phyloP scores from a whole-genome alignment of 35 echinoderm and acorn worm species.

The Apostichopus parvimensis region DNA sequence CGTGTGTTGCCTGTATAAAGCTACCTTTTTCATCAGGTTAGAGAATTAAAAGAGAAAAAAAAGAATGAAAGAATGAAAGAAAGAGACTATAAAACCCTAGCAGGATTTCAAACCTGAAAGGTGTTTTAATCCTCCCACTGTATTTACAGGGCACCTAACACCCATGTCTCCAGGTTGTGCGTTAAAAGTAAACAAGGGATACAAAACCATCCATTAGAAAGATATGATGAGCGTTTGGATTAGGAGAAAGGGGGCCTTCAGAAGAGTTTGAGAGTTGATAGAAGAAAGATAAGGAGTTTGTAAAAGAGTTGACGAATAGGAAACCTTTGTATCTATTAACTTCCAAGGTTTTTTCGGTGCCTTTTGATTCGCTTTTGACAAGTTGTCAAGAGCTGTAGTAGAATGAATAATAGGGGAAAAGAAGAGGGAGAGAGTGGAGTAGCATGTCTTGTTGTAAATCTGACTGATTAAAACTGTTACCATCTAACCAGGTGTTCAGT shows the following conservation, averaged over 20 bases:
- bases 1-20: background rate
- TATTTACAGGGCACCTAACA: constrained; percentile 43
- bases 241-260: constrained; percentile 8
- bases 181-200: constrained; percentile 31
- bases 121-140: constrained; percentile 34
- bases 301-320: constrained; percentile 28
- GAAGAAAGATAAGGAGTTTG: constrained; percentile 1
- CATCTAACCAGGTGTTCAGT: too few relatives aligned
- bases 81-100: background rate
- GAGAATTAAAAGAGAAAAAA: background rate
- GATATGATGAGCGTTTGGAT: constrained; percentile 13
- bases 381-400: constrained; percentile 19
- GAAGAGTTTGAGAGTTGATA: constrained; percentile 3
- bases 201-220: constrained; percentile 30
- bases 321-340: constrained; percentile 31
- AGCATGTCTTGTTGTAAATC: too few relatives aligned
- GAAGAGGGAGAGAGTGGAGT: too few relatives aligned
- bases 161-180: constrained; percentile 10
- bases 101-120: background rate
- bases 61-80: background rate
- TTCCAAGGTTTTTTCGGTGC: constrained; percentile 28
- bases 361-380: constrained; percentile 22
- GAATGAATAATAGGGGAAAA: background rate
- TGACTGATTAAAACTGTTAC: too few relatives aligned
- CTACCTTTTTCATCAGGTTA: background rate